These are phyloP conservation scores for Silurus meridionalis DNA, from an alignment of 2,113 vertebrate genomes.

Conservation along the genomic window DNA sequence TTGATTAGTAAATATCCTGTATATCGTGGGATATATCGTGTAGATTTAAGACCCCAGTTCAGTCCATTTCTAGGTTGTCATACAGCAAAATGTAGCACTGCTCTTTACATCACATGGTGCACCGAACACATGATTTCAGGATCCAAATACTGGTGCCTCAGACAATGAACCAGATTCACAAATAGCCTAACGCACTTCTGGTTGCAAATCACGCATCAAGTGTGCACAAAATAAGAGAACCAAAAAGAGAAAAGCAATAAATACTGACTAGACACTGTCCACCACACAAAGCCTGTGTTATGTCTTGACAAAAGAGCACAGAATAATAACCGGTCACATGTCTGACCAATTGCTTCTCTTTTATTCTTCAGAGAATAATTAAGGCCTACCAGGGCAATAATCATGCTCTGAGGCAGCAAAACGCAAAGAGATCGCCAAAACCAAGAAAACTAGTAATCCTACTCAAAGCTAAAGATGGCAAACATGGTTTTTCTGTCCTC, in stretches of 20 bases:
- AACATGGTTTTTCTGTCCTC: slow-evolving; percentile 53
- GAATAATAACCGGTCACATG: slow-evolving; percentile 51
- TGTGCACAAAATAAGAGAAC: neutral
- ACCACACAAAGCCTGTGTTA: slow-evolving; percentile 21
- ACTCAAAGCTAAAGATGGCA: slow-evolving; percentile 62
- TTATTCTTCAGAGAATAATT: slow-evolving; percentile 59
- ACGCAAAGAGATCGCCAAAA: slow-evolving; percentile 53
- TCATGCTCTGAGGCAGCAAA: slow-evolving; percentile 50
- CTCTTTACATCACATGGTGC: neutral
- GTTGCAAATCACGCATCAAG: neutral
- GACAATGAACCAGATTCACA: neutral
- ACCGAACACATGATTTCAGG: neutral
- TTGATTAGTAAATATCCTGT: neutral
- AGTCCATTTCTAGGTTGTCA: neutral
- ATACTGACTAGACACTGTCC: neutral
- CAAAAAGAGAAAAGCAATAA: neutral
- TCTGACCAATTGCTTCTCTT: slow-evolving; percentile 44
- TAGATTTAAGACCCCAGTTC: neutral
- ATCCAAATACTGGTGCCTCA: neutral
- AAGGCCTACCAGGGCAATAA: slow-evolving; percentile 67
- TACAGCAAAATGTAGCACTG: neutral
- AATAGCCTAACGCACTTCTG: neutral
- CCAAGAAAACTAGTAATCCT: slow-evolving; percentile 60
- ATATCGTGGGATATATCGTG: neutral
- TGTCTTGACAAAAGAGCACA: slow-evolving; percentile 18